Evolutionary conservation across 2,888 invertebrate genomes (phyloP).

Genomic region (Acleris sparsana): DNA sequence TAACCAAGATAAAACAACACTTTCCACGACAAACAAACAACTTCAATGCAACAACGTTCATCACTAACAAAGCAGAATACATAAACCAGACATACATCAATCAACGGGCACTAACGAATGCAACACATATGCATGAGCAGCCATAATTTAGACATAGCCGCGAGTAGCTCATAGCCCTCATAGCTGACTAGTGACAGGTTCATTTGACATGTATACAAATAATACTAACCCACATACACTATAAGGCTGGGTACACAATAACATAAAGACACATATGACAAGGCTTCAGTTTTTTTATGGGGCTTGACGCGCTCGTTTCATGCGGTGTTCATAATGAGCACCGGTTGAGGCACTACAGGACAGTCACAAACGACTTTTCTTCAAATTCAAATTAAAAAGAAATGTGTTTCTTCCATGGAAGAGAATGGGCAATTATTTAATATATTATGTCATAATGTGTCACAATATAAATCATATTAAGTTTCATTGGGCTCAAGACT

Average conservation of each 20-base stretch:
- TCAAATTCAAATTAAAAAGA: no score
- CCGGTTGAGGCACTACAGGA: no score
- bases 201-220: constrained; percentile 69
- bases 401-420: no score
- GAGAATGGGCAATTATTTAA: no score
- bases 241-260: constrained; percentile 12
- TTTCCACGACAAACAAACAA: neutral
- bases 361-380: no score
- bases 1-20: constrained; percentile 13
- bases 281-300: no score
- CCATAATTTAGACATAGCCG: constrained; percentile 75
- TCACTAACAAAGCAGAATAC: constrained; percentile 32
- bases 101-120: constrained; percentile 33
- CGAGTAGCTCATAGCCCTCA: constrained; percentile 75
- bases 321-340: no score
- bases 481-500: no score
- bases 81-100: constrained; percentile 37
- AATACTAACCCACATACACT: constrained; percentile 52
- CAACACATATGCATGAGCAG: constrained; percentile 74
- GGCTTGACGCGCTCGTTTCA: no score
- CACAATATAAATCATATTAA: no score
- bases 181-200: constrained; percentile 62
- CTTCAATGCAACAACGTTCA: constrained; percentile 12
- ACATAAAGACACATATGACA: no score
- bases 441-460: no score